Base-by-base conservation (phyloP, 92 coral and sea anemone species). In the Bergia puertoricense region DNA sequence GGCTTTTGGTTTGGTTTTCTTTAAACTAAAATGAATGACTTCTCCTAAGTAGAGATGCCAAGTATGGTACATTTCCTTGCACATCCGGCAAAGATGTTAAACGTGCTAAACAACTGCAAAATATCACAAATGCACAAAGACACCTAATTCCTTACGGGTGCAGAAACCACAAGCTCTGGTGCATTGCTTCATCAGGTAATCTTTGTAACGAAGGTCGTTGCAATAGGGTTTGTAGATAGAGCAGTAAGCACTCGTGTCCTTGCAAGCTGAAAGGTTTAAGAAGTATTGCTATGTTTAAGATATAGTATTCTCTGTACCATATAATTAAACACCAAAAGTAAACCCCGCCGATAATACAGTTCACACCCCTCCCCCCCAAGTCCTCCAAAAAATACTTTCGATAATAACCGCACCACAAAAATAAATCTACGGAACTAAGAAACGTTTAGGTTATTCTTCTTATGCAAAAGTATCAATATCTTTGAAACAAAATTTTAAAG, bases 131-230 rank as follows among this genome's bases (percentile, higher is more conserved):
- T 59, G 30, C 67, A 59, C n/a, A 59, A 59, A 59, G 67, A 45
- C 4, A 48, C 16, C 5, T 78, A 20, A 23, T 48, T 45, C 57
- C 81, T 78, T 78, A 78, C 81, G 81, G 39, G 81, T 78, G 62
- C 93, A 91, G 65, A 82, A 88, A 40, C 75, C 79, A 66, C 93
- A 91, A 57, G 91, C 80, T 81, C 81, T 88, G 77, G 62, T 82
- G 81, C 93, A 91, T 20, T 91, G 73, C 54, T 84, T 78, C 62
- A 16, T 88, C 23, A 91, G 86, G 56, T 88, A 91, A 16, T 82
- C 81, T 43, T 48, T 72, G 86, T 91, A 91, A 18, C 2, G 39
- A 6, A 65, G 68, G 38, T 91, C 89, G 15, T 91, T 79, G 44
- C 91, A 91, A 51, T 91, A 91, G 8, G 85, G 65, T 67, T 82